A percentile compares a stretch with the other conserved stretches of the same genome.
Evolutionary conservation across 2,113 vertebrate genomes (phyloP).

Genomic region (Copsychus sechellarum): DNA sequence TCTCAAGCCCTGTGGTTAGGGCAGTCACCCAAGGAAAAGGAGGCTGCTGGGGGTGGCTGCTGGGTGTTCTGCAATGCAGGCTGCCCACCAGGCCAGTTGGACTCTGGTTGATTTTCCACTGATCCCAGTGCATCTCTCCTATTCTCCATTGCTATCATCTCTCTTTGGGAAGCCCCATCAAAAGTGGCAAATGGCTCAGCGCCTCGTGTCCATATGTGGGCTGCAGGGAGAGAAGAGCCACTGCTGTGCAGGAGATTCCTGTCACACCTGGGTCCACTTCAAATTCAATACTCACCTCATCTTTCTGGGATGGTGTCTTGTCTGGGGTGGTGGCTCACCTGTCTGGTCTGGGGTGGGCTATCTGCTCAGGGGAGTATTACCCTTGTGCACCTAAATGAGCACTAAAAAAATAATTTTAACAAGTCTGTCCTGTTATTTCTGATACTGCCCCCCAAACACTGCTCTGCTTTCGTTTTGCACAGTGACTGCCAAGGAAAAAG

Average conservation of each 20-base stretch:
- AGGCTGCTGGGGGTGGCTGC: not conserved
- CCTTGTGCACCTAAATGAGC: not conserved
- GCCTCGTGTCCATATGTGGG: rapidly evolving
- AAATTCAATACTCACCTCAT: rapidly evolving
- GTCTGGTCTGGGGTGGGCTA: not conserved
- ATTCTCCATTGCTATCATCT: not conserved
- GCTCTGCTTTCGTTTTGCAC: not conserved
- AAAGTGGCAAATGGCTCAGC: not conserved
- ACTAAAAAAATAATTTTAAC: not conserved
- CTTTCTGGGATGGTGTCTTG: not conserved
- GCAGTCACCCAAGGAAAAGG: not conserved
- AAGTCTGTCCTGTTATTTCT: not conserved
- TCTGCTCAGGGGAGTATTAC: not conserved
- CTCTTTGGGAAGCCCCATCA: not conserved
- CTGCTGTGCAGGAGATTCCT: not conserved
- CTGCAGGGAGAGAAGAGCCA: not conserved
- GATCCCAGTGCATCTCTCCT: not conserved
- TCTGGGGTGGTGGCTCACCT: too few species aligned
- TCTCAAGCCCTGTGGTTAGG: not conserved
- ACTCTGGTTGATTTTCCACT: not conserved
- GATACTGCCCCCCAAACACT: not conserved
- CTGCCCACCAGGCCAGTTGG: not conserved
- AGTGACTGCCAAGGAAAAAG: not conserved
- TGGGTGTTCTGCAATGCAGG: not conserved
- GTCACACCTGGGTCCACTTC: not conserved